Evolutionary conservation across 2,113 vertebrate species (phyloP), one percentile per base, ranked within the genome.

Genomic region (Nerophis ophidion): DNA sequence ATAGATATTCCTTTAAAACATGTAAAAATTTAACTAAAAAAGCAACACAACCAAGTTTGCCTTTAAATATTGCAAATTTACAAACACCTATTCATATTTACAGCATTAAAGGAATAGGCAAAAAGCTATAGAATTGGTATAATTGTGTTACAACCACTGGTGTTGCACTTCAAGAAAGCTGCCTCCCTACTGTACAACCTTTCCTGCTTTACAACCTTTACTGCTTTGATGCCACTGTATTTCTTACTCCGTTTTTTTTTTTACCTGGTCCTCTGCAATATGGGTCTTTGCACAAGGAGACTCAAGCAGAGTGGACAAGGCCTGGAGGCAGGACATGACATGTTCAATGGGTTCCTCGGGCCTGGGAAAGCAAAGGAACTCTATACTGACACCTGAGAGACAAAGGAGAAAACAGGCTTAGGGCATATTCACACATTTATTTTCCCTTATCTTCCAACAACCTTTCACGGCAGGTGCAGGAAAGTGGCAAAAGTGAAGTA

Each of bases 351-450:
- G 97, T 74, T 99, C 96, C 84, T 99, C 96, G 0, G 95, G 93
- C 38, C 97, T 90, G 4, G 97, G 97, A 61, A 96, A 96, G 81
- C 97, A 99, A 59, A 99, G 92, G 83, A 99, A 99, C 88, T 99
- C 96, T 65, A 99, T 98, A 66, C 96, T 98, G 86, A 99, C 93
- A 76, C 97, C 97, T 99, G 86, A 66, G 70, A 75, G 49, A 71
- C 16, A 68, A 6, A 63, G 10, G 67, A 17, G 70, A 36, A 71
- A 57, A 65, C 44, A 45, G 63, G 53, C 40, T 73, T 47, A 63
- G 55, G 50, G 38, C 55, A 55, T 72, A 46, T 61, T 71, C 45
- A 36, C 34, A 38, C 19, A 33, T n/a, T 57, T 47, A 34, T 63
- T 55, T 63, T 45, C 8, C 17, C 44, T 19, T 57, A 26, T 11